Conservation (phyloP, 2,797 vertebrate species). For the Bufotes viridis region DNA sequence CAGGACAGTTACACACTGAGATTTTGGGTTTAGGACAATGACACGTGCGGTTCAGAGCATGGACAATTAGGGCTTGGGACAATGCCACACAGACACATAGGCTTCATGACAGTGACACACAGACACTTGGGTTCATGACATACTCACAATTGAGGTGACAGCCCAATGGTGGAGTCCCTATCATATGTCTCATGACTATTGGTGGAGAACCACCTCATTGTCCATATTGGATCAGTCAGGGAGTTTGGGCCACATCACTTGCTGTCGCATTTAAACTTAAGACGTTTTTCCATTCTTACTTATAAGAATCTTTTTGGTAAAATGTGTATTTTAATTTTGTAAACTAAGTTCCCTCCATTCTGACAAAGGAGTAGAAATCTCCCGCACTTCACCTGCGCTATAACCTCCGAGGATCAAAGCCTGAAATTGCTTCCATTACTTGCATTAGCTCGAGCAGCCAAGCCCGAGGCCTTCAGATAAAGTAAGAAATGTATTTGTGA, state of each 20-base stretch:
- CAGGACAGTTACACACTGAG: background rate
- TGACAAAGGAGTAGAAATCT: constrained; percentile 61
- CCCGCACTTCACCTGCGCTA: constrained; percentile 71
- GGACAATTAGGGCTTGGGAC: background rate
- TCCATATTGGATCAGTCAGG: background rate
- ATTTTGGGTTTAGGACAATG: background rate
- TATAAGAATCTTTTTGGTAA: constrained; percentile 13
- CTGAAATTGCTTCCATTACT: constrained; percentile 92
- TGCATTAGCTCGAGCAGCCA: constrained; percentile 91
- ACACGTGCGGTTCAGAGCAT: background rate
- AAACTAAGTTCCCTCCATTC: constrained; percentile 36
- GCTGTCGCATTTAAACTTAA: background rate
- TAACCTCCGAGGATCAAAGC: constrained; percentile 91
- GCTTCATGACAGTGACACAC: background rate
- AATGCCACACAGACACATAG: background rate
- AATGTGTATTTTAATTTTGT: constrained; percentile 45
- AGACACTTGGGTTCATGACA: too few species aligned
- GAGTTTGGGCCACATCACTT: background rate
- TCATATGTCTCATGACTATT: background rate
- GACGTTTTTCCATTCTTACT: background rate
- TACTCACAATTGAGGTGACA: background rate
- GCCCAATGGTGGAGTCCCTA: background rate
- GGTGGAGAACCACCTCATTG: background rate
- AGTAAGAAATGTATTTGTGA: constrained; percentile 87
- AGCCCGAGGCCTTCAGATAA: constrained; percentile 89